Evolutionary conservation across 2,888 invertebrate species (phyloP), one percentile per base, ranked within the genome.

Genomic region (Ormyrus rosae): DNA sequence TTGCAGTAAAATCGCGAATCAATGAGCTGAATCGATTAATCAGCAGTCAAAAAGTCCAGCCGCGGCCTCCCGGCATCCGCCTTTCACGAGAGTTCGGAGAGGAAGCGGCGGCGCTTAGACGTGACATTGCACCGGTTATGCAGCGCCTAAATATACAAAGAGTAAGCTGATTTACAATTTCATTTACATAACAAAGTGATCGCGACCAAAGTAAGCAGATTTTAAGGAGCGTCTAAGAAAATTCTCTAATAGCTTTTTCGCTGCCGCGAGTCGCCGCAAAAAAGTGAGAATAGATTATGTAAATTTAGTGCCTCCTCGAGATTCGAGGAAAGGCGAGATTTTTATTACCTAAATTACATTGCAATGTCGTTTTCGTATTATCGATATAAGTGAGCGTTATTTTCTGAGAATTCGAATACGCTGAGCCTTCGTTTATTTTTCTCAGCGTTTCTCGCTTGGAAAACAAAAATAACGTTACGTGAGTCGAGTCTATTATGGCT

Each of bases 51-150:
- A 34, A 34, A 34, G 34, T 0, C 1, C 19, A 19, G 34, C 4
- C 34, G 34, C 34, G 34, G 34, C 34, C 34, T 34, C 4, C 34
- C 34, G 19, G 75, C 67, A 75, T 75, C 75, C 75, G 75, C 67
- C 75, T 75, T 75, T 75, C 75, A 60, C 75, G 45, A 75, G 65
- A 75, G 65, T 46, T 51, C 67, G n/a, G 46, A 58, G 45, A 75
- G 75, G 67, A 75, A 67, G 67, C 13, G 1, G 19, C 64, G 19
- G 13, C 45, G 10, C 34, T 51, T 75, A 67, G n/a, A 75, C 75
- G 51, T 75, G 75, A 75, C 75, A 75, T 75, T 75, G 75, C 75
- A 67, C 67, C 46, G 51, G 51, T 75, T 75, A 68, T 67, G 75
- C n/a, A 67, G 65, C 13, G 10, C 48, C 34, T 34, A 34, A 34